These are phyloP conservation scores for Rotaria magnacalcarata DNA, from an alignment of 2,888 invertebrate species.

Conservation along the genomic window DNA sequence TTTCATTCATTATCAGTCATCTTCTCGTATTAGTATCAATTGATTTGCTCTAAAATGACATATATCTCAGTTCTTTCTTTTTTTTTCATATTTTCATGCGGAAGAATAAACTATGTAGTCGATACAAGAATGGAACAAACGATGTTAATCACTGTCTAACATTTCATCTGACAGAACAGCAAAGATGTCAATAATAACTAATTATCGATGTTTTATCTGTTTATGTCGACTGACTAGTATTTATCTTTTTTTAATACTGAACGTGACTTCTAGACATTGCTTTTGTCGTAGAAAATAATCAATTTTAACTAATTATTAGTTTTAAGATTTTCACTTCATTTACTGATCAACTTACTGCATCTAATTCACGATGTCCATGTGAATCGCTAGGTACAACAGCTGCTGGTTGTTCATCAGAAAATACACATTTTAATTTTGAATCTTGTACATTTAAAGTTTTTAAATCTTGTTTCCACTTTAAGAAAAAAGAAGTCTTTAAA, in stretches of 20 bases:
- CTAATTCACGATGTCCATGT: neutral
- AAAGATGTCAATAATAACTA: neutral
- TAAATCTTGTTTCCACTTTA: slow-evolving; percentile 23
- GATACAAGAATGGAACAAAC: neutral
- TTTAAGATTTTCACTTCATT: no score
- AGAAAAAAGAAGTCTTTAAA: neutral
- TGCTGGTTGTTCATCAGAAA: slow-evolving; percentile 6
- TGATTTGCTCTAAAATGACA: no score
- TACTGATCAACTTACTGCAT: neutral
- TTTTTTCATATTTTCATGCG: neutral
- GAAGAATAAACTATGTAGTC: neutral
- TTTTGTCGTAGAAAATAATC: no score
- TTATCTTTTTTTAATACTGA: neutral
- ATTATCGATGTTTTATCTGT: neutral
- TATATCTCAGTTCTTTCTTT: no score
- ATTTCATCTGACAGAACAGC: neutral
- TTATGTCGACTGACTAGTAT: neutral
- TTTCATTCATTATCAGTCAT: no score
- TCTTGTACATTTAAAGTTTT: neutral
- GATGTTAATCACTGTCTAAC: neutral
- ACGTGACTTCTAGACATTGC: no score
- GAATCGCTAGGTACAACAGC: slow-evolving; percentile 27
- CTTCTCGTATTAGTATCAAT: no score
- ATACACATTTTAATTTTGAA: slow-evolving; percentile 32
- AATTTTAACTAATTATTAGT: no score